Percentiles rank a stretch among this genome's conserved stretches.
Evolutionary conservation across 2,888 invertebrate genomes (phyloP).

Genomic region (Cantharis flavilabris): DNA sequence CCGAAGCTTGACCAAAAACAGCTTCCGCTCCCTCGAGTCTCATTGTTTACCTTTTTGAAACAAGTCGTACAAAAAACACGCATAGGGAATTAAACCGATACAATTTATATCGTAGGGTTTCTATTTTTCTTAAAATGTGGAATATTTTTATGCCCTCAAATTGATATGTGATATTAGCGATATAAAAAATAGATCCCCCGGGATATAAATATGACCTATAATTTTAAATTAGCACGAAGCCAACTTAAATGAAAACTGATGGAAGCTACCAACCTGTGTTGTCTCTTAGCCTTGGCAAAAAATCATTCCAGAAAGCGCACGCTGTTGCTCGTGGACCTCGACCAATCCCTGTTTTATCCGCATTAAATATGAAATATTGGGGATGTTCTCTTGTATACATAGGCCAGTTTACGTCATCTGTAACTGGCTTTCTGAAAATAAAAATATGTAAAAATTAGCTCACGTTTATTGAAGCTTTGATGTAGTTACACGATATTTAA

Average conservation of each 20-base stretch:
- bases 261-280: conserved; percentile 60
- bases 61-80: conserved; percentile 8
- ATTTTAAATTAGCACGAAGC: neutral
- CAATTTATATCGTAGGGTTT: conserved; percentile 10
- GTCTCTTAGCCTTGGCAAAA: conserved; percentile 86
- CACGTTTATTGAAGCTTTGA: neutral
- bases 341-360: conserved; percentile 71
- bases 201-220: neutral
- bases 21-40: conserved; percentile 6
- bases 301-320: conserved; percentile 97
- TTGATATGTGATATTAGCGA: neutral
- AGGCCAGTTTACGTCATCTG: conserved; percentile 83
- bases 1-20: conserved; percentile 20
- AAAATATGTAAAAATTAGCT: conserved; percentile 2
- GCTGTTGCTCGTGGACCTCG: conserved; percentile 81
- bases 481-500: neutral
- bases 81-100: conserved; percentile 21
- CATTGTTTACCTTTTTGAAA: conserved; percentile 17
- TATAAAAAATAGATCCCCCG: neutral
- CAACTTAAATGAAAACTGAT: neutral
- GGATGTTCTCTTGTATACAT: conserved; percentile 83
- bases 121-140: neutral
- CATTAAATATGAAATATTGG: conserved; percentile 88
- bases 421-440: conserved; percentile 63
- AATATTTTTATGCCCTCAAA: neutral